phyloP scores from a whole-genome alignment of 2,113 vertebrate species.

The Crotalus tigris region DNA sequence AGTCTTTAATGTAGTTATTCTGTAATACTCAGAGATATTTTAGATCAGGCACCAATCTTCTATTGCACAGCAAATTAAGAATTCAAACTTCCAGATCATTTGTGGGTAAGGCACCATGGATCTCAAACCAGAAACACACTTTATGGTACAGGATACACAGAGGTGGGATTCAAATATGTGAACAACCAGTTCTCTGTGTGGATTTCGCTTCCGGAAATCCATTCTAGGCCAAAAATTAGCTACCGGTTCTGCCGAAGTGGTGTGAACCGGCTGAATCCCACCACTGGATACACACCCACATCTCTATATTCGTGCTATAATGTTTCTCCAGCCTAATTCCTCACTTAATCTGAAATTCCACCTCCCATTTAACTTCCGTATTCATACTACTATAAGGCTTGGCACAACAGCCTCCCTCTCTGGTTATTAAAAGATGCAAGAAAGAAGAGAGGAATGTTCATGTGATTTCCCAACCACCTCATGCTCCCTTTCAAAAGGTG shows the following conservation, averaged over 20 bases:
- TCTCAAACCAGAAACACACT: neutral
- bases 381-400: neutral
- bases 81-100: neutral
- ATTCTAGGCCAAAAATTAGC: too few relatives aligned
- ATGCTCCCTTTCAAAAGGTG: neutral
- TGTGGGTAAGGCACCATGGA: neutral
- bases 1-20: neutral
- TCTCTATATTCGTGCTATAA: neutral
- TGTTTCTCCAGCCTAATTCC: neutral
- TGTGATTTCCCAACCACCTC: neutral
- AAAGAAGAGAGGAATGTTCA: neutral
- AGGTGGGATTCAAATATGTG: too few relatives aligned
- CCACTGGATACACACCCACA: neutral
- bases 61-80: neutral
- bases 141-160: too few relatives aligned
- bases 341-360: neutral
- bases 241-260: too few relatives aligned
- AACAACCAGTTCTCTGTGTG: too few relatives aligned
- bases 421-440: neutral
- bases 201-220: too few relatives aligned
- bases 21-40: neutral
- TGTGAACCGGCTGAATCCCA: too few relatives aligned
- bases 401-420: neutral
- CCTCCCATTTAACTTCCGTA: neutral
- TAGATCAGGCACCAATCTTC: neutral